Conservation (phyloP, 2,113 vertebrate genomes). For the Helogale parvula region DNA sequence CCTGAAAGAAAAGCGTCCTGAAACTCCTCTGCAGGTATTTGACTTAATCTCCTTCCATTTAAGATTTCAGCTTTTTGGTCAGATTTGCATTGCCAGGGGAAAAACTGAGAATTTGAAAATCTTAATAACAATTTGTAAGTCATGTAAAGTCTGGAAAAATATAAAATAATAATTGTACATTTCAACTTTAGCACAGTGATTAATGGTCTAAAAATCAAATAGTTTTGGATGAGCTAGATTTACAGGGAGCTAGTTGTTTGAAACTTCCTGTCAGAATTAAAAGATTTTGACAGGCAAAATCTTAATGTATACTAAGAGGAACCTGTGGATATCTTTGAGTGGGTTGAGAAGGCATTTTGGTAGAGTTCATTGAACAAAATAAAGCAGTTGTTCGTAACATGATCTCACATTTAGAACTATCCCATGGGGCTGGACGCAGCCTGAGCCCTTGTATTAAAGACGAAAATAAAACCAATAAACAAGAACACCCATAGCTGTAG, state of each 20-base stretch:
- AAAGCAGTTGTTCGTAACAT: neutral
- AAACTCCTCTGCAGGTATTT: slow-evolving; percentile 90
- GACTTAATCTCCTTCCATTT: neutral
- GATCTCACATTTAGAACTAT: neutral
- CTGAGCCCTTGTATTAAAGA: neutral
- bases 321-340: neutral
- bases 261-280: neutral
- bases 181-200: neutral
- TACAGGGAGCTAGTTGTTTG: neutral
- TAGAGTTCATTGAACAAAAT: neutral
- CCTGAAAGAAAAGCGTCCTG: slow-evolving; percentile 87
- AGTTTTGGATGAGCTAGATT: neutral
- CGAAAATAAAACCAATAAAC: neutral
- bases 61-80: neutral
- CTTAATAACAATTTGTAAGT: neutral
- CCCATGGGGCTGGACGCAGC: fast-evolving
- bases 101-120: neutral
- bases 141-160: neutral
- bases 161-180: neutral
- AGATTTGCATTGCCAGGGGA: neutral
- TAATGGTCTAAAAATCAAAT: slow-evolving; percentile 10
- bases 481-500: neutral
- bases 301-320: neutral
- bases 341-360: neutral
- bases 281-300: neutral